Evolutionary conservation across 2,888 invertebrate species (phyloP).

Genomic region (Ophion costatus): DNA sequence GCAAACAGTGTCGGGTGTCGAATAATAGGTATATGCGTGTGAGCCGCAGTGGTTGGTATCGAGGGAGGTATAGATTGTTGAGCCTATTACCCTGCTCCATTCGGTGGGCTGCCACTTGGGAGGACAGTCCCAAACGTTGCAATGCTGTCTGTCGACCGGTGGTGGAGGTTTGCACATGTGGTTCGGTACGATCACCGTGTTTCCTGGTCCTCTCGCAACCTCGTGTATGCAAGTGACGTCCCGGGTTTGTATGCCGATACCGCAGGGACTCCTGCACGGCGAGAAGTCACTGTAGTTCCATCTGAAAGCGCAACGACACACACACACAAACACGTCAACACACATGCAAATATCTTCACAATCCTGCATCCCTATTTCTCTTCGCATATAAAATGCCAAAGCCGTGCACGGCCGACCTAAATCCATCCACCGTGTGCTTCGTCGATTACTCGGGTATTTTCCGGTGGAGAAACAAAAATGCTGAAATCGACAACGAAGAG

Average conservation of each 20-base stretch:
- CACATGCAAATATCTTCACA: constrained; percentile 30
- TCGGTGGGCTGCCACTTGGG: constrained; percentile 94
- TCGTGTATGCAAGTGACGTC: constrained; percentile 95
- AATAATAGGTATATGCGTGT: neutral
- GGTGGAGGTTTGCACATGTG: constrained; percentile 96
- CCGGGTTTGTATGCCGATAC: constrained; percentile 96
- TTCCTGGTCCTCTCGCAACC: constrained; percentile 93
- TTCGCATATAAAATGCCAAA: neutral
- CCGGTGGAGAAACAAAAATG: neutral
- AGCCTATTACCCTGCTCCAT: constrained; percentile 89
- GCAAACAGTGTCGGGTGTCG: constrained; percentile 5
- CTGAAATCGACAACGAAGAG: neutral
- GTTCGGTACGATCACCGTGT: constrained; percentile 96
- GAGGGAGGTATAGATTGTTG: constrained; percentile 1
- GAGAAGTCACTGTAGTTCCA: constrained; percentile 97
- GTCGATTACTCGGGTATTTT: too few relatives aligned
- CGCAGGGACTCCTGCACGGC: constrained; percentile 96
- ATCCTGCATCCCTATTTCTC: constrained; percentile 12
- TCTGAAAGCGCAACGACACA: constrained; percentile 79
- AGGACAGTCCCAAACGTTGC: constrained; percentile 96
- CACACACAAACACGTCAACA: constrained; percentile 38
- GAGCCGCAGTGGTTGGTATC: neutral
- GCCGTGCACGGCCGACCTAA: constrained; percentile 9
- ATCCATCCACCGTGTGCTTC: constrained; percentile 23
- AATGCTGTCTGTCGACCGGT: constrained; percentile 94